Evolutionary conservation across 2,797 vertebrate species (phyloP).

Genomic region (Sus cebifrons): DNA sequence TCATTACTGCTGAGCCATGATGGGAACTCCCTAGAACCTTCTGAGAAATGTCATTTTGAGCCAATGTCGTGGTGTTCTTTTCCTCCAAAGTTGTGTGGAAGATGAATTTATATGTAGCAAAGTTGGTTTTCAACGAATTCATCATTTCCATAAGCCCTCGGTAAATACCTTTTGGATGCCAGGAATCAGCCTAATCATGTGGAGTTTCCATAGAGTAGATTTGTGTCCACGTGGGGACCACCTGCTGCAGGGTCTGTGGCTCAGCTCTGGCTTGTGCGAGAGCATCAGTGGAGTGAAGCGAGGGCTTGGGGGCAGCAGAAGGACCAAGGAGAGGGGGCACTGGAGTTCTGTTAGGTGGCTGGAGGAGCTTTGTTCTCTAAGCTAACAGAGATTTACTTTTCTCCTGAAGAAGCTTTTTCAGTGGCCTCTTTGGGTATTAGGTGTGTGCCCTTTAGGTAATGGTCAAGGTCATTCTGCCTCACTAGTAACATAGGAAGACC

Average conservation of each 20-base stretch:
- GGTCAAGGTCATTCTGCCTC: background rate
- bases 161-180: background rate
- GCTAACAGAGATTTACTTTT: background rate
- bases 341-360: too few species aligned
- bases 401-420: background rate
- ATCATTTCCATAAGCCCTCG: rapidly evolving
- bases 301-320: background rate
- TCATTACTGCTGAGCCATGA: too few species aligned
- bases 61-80: too few species aligned
- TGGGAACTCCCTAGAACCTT: background rate
- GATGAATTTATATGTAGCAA: background rate
- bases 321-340: background rate
- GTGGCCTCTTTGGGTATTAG: too few species aligned
- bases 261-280: background rate
- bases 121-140: background rate
- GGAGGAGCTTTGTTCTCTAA: background rate
- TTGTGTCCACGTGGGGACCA: background rate
- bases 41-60: background rate
- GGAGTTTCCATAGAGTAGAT: rapidly evolving
- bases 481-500: background rate
- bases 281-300: rapidly evolving
- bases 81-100: background rate
- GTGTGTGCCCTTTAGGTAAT: background rate
- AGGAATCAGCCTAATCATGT: rapidly evolving
- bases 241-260: background rate